phyloP scores from a whole-genome alignment of 2,113 vertebrate genomes.

The Corvus moneduloides region DNA sequence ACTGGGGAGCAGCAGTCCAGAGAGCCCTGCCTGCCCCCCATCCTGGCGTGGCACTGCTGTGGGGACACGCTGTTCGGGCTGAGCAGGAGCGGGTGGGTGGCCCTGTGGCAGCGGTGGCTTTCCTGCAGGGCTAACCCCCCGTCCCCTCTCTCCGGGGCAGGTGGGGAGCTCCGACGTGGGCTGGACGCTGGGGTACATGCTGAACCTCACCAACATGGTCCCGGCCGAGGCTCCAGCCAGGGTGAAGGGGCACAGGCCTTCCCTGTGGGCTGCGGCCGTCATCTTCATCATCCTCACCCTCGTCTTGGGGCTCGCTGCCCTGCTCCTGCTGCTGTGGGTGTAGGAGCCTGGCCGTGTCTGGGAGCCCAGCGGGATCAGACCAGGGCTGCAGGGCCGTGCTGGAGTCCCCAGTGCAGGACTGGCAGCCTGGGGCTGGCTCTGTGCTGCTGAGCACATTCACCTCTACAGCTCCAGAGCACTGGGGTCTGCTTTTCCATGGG shows the following conservation, averaged over 20 bases:
- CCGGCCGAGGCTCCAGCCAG: slow-evolving; percentile 54
- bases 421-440: neutral
- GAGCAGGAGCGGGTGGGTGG: neutral
- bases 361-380: accelerated
- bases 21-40: neutral
- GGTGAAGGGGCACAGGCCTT: slow-evolving; percentile 61
- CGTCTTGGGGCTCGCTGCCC: neutral
- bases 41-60: accelerated
- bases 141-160: slow-evolving; percentile 57
- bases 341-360: neutral
- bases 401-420: neutral
- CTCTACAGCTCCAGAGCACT: neutral
- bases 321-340: neutral
- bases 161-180: slow-evolving; percentile 75
- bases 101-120: neutral
- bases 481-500: neutral
- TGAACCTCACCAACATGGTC: slow-evolving; percentile 85
- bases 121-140: neutral
- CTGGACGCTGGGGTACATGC: slow-evolving; percentile 94
- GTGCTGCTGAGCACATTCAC: neutral
- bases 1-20: accelerated
- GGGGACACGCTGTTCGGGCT: accelerated
- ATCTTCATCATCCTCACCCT: slow-evolving; percentile 66
- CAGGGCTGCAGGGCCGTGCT: neutral
- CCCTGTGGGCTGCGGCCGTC: slow-evolving; percentile 74